Evolutionary conservation across 2,888 invertebrate species (phyloP).

Genomic region (Drosophila flavopinicola): DNA sequence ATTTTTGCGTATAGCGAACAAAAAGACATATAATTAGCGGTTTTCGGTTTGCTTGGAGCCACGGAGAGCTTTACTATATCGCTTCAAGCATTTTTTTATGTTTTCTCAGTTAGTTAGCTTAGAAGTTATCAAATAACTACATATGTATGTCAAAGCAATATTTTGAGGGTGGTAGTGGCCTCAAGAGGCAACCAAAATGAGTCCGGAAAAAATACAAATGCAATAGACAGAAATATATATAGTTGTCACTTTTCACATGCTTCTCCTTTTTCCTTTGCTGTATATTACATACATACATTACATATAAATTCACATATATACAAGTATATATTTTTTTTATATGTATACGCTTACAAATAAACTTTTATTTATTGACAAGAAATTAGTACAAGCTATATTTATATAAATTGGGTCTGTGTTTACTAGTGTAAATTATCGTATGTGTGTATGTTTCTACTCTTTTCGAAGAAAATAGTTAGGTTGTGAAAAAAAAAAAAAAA

Average conservation of each 20-base stretch:
- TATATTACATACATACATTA: constrained; percentile 20
- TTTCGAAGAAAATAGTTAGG: too few relatives aligned
- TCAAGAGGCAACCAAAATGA: constrained; percentile 38
- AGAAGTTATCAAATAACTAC: constrained; percentile 49
- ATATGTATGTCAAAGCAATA: constrained; percentile 59
- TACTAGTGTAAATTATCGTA: constrained; percentile 27
- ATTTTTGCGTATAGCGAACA: constrained; percentile 13
- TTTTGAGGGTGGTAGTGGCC: constrained; percentile 39
- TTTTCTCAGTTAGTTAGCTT: constrained; percentile 51
- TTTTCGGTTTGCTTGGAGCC: constrained; percentile 47
- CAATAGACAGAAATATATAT: constrained; percentile 14
- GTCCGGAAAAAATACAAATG: constrained; percentile 4
- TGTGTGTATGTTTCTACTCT: constrained; percentile 21
- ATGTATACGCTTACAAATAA: constrained; percentile 44
- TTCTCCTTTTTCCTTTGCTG: constrained; percentile 2
- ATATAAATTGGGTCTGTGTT: constrained; percentile 62
- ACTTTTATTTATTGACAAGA: constrained; percentile 61
- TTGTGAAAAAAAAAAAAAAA: too few relatives aligned
- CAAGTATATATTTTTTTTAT: constrained; percentile 24
- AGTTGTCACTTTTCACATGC: constrained; percentile 22
- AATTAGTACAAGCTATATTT: constrained; percentile 61
- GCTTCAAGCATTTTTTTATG: constrained; percentile 38
- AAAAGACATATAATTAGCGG: constrained; percentile 18
- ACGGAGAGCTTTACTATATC: constrained; percentile 61
- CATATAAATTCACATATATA: constrained; percentile 14